phyloP scores from a whole-genome alignment of 2,797 vertebrate species.

The Bovichtus variegatus region DNA sequence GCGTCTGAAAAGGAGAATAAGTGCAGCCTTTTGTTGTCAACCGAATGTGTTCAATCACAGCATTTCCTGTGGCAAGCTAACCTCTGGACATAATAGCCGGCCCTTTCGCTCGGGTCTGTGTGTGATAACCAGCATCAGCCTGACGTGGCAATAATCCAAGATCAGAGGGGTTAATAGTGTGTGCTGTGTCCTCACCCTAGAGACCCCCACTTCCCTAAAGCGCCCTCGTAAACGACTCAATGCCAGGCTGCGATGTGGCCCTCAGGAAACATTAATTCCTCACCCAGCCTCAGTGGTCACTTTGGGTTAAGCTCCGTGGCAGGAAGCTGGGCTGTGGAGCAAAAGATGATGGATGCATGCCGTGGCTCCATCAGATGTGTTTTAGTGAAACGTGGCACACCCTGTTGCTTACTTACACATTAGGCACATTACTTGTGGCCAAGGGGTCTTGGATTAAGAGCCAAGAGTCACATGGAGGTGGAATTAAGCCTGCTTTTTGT shows the following conservation, averaged over 20 bases:
- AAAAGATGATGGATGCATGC: conserved; percentile 52
- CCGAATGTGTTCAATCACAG: conserved; percentile 51
- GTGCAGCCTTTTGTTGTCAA: conserved; percentile 28
- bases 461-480: background rate
- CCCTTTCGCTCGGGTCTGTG: conserved; percentile 25
- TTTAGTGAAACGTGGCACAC: conserved; percentile 22
- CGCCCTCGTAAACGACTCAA: conserved; percentile 31
- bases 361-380: conserved; percentile 22
- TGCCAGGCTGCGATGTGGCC: conserved; percentile 24
- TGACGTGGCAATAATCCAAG: conserved; percentile 54
- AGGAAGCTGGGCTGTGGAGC: conserved; percentile 29
- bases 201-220: conserved; percentile 34
- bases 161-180: conserved; percentile 78
- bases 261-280: conserved; percentile 61
- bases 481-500: conserved; percentile 15
- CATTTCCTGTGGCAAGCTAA: conserved; percentile 55
- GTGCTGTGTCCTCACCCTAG: conserved; percentile 52
- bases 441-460: background rate
- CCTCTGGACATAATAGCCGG: conserved; percentile 22
- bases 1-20: conserved; percentile 17
- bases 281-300: conserved; percentile 35
- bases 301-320: conserved; percentile 51
- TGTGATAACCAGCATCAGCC: conserved; percentile 39
- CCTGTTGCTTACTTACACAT: conserved; percentile 18
- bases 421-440: conserved; percentile 3